Conservation (phyloP, 2,797 vertebrate species). For the Ciconia nigra region DNA sequence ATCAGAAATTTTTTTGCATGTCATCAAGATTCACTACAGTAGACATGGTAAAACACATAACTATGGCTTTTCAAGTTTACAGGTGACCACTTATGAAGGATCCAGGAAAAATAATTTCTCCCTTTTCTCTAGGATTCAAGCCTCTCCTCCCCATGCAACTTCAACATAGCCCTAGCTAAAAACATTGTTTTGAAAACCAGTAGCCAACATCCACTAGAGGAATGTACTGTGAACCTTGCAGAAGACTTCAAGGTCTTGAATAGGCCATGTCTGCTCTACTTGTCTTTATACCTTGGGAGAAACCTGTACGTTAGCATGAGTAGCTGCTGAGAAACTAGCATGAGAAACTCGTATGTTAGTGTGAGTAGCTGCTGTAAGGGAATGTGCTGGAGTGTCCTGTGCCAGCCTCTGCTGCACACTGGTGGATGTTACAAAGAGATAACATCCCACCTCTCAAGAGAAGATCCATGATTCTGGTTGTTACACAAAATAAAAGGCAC, state of each 20-base stretch:
- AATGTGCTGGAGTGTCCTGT: not conserved
- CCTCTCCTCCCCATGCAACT: not conserved
- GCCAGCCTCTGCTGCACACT: not conserved
- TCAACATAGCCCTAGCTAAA: not conserved
- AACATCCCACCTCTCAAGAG: not conserved
- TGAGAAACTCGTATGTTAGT: not conserved
- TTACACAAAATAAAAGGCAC: not conserved
- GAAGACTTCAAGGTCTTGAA: not conserved
- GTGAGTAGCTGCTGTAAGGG: not conserved
- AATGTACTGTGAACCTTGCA: not conserved
- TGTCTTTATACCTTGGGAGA: not conserved
- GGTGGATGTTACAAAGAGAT: not conserved
- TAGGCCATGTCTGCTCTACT: not conserved
- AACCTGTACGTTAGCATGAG: fast-evolving
- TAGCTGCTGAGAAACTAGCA: not conserved
- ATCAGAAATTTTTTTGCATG: not conserved
- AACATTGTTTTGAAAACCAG: not conserved
- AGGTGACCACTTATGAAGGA: not conserved
- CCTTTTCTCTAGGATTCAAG: not conserved
- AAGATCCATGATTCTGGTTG: not conserved
- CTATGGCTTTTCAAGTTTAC: not conserved
- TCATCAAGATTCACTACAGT: not conserved
- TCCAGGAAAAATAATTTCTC: not conserved
- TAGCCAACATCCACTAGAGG: not conserved
- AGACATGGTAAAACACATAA: not conserved